Evolutionary conservation across 2,797 vertebrate species (phyloP).

Genomic region (Bufotes viridis): DNA sequence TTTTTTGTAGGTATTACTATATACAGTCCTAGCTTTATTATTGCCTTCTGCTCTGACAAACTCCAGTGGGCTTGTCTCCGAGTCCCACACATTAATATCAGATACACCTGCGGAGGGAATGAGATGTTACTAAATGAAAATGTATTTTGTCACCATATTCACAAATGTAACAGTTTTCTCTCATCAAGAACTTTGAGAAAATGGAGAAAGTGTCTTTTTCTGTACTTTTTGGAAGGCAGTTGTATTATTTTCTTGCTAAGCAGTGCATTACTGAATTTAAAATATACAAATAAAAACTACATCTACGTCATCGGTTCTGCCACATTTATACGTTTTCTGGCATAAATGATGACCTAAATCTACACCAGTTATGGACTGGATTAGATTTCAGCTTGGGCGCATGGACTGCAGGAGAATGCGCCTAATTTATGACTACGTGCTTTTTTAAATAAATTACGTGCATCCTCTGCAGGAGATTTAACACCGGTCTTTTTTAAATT

Average conservation of each 20-base stretch:
- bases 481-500: no score
- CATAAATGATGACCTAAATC: no score
- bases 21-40: conserved; percentile 34
- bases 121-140: conserved; percentile 7
- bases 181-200: not conserved
- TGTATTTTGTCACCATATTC: conserved; percentile 5
- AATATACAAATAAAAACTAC: not conserved
- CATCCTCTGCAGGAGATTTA: no score
- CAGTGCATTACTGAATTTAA: not conserved
- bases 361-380: no score
- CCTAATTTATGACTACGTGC: no score
- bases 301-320: no score
- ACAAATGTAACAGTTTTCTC: conserved; percentile 20
- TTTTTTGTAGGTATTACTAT: conserved; percentile 68
- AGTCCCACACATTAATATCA: conserved; percentile 1
- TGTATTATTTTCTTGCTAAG: not conserved
- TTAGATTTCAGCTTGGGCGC: no score
- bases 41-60: conserved; percentile 46
- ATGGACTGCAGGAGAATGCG: no score
- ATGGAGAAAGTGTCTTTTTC: not conserved
- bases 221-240: not conserved
- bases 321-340: no score
- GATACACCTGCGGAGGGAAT: not conserved
- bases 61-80: conserved; percentile 9
- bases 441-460: no score